Base-by-base conservation (phyloP, 2,888 invertebrate genomes). In the Lomographa bimaculata region DNA sequence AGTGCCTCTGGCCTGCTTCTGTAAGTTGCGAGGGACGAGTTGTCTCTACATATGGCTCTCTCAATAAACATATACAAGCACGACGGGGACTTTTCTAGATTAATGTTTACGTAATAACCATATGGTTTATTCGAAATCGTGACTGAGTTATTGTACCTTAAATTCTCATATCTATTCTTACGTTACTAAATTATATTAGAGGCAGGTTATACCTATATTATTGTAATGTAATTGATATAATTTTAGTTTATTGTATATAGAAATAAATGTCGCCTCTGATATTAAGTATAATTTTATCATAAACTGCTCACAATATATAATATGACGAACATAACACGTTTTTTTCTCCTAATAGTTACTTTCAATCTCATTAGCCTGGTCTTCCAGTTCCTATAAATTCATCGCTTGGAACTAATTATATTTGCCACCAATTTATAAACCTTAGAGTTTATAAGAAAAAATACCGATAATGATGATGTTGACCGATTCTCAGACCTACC, bases 1-100 rank as follows among this genome's bases (percentile, higher is more conserved):
- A 34, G 2, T 77, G 76, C 40, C 71, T 72, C 16, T 74, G 67
- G 71, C 52, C 71, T 1, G 17, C 39, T 1, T 60, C 58, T n/a
- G 74, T 77, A 1, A 43, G 57, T 20, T 77, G 77, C 38, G 67
- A 62, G 1, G 54, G 60, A 17, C 58, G 76, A 33, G 16, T 7
- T 3, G 8, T 39, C 20, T 16, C 34, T 14, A n/a, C 11, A 2
- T 32, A 50, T 19, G 34, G 38, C 7, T 60, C 58, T 20, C 33
- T 53, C 11, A 60, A 64, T 49, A 64, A 67, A 46, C 63, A 60
- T 11, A 42, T 49, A 33, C 44, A 56, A 35, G 54, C 62, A 4
- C 52, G 50, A 18, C 30, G 41, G 29, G 30, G 43, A 26, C 4
- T 23, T 9, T 39, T 45, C 36, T 46, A 46, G 29, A 8, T n/a